Evolutionary conservation across 2,888 invertebrate species (phyloP), one percentile per base, ranked within the genome.

Genomic region (Epistrophe grossulariae): DNA sequence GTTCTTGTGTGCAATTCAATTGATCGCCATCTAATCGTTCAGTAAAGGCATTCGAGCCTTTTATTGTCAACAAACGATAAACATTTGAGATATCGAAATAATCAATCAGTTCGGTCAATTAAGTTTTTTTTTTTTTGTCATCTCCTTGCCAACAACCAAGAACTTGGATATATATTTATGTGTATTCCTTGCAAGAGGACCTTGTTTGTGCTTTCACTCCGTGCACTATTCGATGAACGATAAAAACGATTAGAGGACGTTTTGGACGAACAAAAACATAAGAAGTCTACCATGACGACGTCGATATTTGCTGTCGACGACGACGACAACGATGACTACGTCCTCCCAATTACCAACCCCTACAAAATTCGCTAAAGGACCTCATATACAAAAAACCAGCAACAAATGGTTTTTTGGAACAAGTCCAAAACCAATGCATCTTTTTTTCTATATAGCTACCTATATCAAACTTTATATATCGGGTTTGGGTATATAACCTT

Each of bases 371-470:
- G 31, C 35, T 19, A 19, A 66, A 73, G 24, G 43, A 55, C 60
- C 66, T 43, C 57, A 76, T 24, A 24, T 24, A 24, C 19, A 38
- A 76, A 68, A 80, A 82, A 68, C 79, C 74, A 91, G 91, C 91
- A 91, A 91, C 91, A 91, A 91, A 91, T 91, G 91, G 90, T 91
- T 91, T 89, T 90, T 90, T 89, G 90, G 91, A 90, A 89, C 79
- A 52, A 72, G 88, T 89, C 91, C 91, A 91, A 88, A 79, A 72
- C 38, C 79, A 89, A 90, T 90, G 89, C 90, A 81, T 78, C 78
- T 71, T 83, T 19, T 83, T 19, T 55, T 38, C 48, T 17, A 62
- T 19, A 59, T 24, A 24, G 0, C 6, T 59, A 31, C 31, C 7
- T 35, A 43, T 15, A 43, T 15, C 24, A 28, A 55, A 70, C n/a